Evolutionary conservation across 2,797 vertebrate genomes (phyloP), one percentile per base, ranked within the genome.

Genomic region (Discoglossus pictus): DNA sequence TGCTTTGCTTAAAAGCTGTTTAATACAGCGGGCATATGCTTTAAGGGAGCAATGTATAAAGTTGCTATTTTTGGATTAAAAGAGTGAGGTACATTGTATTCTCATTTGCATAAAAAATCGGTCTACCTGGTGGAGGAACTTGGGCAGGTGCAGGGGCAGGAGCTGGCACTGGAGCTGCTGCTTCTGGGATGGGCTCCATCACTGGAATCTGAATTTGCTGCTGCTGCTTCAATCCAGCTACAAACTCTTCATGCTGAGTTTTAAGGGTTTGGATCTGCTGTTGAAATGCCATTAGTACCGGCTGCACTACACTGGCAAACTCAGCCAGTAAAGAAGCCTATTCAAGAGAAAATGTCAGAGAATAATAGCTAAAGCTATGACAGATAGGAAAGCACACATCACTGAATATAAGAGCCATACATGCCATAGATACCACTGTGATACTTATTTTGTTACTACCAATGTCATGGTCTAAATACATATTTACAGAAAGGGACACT

Each of bases 181-280:
- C 84, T 80, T 0, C 85, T 74, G 0, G 84, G 79, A 0, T 87
- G 80, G 0, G 88, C 17, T 91, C 88, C 5, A 88, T 73, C 0
- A 84, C 78, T 0, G 89, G 86, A 47, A 97, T 92, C 81, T 71
- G 92, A 25, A 85, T 85, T 68, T 74, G 80, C 10, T 76, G 84
- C 39, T 87, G 93, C 79, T 95, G 94, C 0, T 94, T 93, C 39
- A 99, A 76, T 56, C 89, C 95, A 75, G 72, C 64, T 1, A 99
- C 92, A 48, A 98, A 98, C 73, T 99, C 95, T 1, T 99, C 94
- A 0, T 99, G 97, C 27, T 98, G 97, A 0, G 88, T 92, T 80
- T 99, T 97, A 56, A 99, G 73, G 15, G 82, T 81, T 84, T 98
- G 96, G 61, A 98, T 94, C 88, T 99, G 96, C 83, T 99, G 96